phyloP scores from a whole-genome alignment of 1,140 invertebrate species.

The Drosophila serrata region DNA sequence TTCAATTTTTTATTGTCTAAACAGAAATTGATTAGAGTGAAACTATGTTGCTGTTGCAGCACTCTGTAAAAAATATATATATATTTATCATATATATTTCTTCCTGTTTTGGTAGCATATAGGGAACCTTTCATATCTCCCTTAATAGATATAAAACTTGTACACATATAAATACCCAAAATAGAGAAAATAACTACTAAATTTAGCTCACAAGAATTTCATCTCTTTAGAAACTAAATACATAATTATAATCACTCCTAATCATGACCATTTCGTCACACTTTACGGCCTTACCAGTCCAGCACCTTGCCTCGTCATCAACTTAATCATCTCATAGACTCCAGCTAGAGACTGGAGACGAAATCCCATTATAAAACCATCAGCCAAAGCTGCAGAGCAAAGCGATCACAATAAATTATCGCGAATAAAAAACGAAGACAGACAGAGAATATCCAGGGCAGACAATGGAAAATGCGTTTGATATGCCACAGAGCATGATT shows the following conservation, averaged over 20 bases:
- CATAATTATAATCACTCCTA: conserved; percentile 9
- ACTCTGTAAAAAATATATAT: too few species aligned
- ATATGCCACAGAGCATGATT: conserved; percentile 56
- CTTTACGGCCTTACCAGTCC: conserved; percentile 13
- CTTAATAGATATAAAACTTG: neutral
- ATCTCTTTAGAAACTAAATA: conserved; percentile 1
- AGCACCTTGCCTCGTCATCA: conserved; percentile 37
- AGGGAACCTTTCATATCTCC: too few species aligned
- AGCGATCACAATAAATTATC: conserved; percentile 54
- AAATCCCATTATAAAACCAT: conserved; percentile 66
- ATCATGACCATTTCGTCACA: conserved; percentile 28
- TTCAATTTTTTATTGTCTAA: conserved; percentile 15
- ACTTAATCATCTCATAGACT: conserved; percentile 10
- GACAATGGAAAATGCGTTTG: conserved; percentile 54
- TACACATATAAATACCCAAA: neutral
- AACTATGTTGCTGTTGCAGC: neutral
- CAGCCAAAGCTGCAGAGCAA: conserved; percentile 64
- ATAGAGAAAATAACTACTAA: neutral
- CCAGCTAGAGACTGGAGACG: neutral
- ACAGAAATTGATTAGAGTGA: neutral
- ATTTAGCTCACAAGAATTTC: neutral
- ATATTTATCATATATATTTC: too few species aligned
- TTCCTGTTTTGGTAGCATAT: too few species aligned
- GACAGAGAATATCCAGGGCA: conserved; percentile 32
- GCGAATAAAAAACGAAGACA: conserved; percentile 27